These are phyloP conservation scores for Trachelus stipa DNA, from an alignment of 2,888 invertebrate genomes.

Conservation along the genomic window DNA sequence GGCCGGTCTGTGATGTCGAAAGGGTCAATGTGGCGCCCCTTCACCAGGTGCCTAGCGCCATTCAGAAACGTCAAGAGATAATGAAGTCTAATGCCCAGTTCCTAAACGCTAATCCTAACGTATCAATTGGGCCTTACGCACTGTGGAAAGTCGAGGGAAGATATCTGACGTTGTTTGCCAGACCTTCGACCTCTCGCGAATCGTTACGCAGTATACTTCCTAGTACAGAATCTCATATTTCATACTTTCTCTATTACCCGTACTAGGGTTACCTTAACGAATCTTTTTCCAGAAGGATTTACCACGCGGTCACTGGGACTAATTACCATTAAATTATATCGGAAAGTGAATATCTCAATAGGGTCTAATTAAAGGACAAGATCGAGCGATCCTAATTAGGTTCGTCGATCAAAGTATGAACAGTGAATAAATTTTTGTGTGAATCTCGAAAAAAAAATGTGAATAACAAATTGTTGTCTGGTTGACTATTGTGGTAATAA, in stretches of 20 bases:
- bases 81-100: conserved; percentile 28
- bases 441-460: neutral
- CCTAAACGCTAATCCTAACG: conserved; percentile 36
- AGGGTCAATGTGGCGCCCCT: conserved; percentile 9
- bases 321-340: neutral
- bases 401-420: neutral
- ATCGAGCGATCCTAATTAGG: neutral
- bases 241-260: neutral
- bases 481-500: neutral
- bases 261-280: neutral
- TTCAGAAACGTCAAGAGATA: conserved; percentile 31
- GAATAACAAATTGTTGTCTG: neutral
- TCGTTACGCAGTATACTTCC: neutral
- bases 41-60: conserved; percentile 15
- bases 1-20: neutral
- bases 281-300: neutral
- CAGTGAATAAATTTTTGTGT: neutral
- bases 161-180: neutral
- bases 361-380: neutral
- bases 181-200: neutral
- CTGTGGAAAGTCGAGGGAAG: neutral
- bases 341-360: neutral
- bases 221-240: neutral
- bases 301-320: neutral
- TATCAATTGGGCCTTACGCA: neutral